Base-by-base conservation (phyloP, 2,113 vertebrate species). In the Malurus melanocephalus region DNA sequence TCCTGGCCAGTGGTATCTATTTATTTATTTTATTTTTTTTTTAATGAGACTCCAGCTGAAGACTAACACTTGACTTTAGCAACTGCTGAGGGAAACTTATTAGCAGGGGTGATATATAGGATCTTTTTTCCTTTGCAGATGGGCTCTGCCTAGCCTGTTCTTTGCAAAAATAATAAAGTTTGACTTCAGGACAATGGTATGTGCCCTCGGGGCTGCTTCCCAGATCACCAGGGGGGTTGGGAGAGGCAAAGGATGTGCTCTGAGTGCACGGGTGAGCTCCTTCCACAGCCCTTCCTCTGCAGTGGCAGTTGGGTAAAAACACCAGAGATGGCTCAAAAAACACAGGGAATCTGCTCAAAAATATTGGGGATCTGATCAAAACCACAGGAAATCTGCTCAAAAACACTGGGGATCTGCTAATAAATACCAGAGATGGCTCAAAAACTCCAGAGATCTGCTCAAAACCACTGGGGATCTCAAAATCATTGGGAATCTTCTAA, bases 121-220 rank as follows among this genome's bases (percentile, higher is more conserved):
- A 80, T 92, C 86, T 69, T 87, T 92, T 86, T 86, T 80, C 62
- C 72, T 85, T 46, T 83, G 11, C 27, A 60, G 51, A 75, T 81
- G 62, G 46, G 52, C 45, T 92, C 74, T 88, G 67, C 18, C 83
- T 69, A 67, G 66, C 40, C 42, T 16, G 16, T 69, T 67, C 59
- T 76, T 67, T 55, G 74, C 42, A 85, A 56, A 69, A 76, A 91
- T 52, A 91, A 89, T 49, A 71, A 75, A 93, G 53, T 64, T 85
- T 87, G 89, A 94, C 87, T 92, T 95, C 91, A 95, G 80, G 65
- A 92, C 89, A 91, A 90, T 92, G 94, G 92, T 88, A 95, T 95
- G 90, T 81, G 86, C 89, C 79, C 85, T 88, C 42, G 5, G 72
- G 87, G 66, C 85, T 0, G 2, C 69, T 55, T 52, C 90, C 52